phyloP scores from a whole-genome alignment of 2,797 vertebrate species.

The Phrynocephalus guinanensis region DNA sequence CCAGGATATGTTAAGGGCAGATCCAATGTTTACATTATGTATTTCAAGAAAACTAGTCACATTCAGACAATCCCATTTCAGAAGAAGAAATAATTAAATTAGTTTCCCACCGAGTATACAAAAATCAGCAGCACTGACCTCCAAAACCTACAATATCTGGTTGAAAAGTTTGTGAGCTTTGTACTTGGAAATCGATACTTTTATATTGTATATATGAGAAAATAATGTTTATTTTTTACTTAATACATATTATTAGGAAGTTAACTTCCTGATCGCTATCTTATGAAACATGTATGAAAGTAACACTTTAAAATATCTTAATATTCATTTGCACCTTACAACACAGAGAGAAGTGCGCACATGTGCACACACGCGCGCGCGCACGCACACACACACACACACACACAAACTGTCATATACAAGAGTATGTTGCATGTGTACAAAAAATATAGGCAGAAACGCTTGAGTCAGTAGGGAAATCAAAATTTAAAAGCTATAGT shows the following conservation, averaged over 20 bases:
- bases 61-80: slow-evolving; percentile 38
- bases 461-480: background rate
- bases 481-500: background rate
- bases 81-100: slow-evolving; percentile 40
- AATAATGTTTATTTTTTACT: no score
- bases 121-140: slow-evolving; percentile 36
- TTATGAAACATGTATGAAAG: background rate
- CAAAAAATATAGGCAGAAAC: background rate
- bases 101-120: slow-evolving; percentile 37
- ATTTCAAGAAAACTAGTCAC: slow-evolving; percentile 19
- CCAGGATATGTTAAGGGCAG: slow-evolving; percentile 32
- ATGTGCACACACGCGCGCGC: no score
- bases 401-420: background rate
- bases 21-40: slow-evolving; percentile 51
- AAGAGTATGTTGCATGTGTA: background rate
- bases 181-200: background rate
- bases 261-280: background rate
- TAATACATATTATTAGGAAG: background rate
- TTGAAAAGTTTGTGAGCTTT: slow-evolving; percentile 42
- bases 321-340: background rate
- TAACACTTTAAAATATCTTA: background rate
- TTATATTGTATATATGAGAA: background rate
- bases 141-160: slow-evolving; percentile 23
- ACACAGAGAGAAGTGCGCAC: background rate
- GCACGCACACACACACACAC: background rate